A percentile compares a stretch with the other conserved stretches of the same genome.
Evolutionary conservation across 2,888 invertebrate genomes (phyloP).

Genomic region (Melanostoma mellinum): DNA sequence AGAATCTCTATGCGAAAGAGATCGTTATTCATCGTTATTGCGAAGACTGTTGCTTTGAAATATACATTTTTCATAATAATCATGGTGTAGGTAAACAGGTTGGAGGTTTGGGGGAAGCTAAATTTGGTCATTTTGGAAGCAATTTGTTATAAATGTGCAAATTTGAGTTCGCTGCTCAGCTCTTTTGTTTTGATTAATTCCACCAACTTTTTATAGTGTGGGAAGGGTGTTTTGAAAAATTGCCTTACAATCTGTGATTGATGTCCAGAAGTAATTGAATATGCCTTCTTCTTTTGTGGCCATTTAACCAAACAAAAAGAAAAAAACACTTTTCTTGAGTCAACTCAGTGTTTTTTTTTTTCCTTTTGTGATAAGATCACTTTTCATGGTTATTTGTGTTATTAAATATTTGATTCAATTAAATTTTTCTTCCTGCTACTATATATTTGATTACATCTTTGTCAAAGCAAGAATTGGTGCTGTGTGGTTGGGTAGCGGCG

Average conservation of each 20-base stretch:
- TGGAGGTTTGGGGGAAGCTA: slow-evolving; percentile 10
- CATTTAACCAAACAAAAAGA: too few species aligned
- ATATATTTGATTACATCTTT: slow-evolving; percentile 1
- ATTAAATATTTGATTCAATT: slow-evolving; percentile 7
- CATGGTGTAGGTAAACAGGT: not conserved
- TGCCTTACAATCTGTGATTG: slow-evolving; percentile 5
- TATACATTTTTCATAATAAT: slow-evolving; percentile 30
- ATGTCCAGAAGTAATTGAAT: slow-evolving; percentile 1
- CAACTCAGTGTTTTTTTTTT: not conserved
- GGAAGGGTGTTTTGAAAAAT: slow-evolving; percentile 24
- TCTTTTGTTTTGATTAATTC: slow-evolving; percentile 54
- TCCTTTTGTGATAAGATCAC: not conserved
- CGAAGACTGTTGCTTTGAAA: slow-evolving; percentile 7
- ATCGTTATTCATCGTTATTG: slow-evolving; percentile 31
- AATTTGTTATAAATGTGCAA: slow-evolving; percentile 28
- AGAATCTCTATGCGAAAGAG: slow-evolving; percentile 44
- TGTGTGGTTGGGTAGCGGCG: slow-evolving; percentile 4
- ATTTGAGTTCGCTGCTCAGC: slow-evolving; percentile 52
- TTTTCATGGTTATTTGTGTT: slow-evolving; percentile 1
- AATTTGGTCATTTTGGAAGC: slow-evolving; percentile 27
- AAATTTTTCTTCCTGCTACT: slow-evolving; percentile 9
- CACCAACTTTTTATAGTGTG: not conserved
- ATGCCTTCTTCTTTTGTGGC: too few species aligned
- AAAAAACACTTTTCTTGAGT: not conserved
- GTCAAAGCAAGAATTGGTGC: slow-evolving; percentile 1